Percentiles rank a stretch among this genome's conserved stretches.
Evolutionary conservation across 1,140 invertebrate genomes (phyloP).

Genomic region (Microvelia longipes): DNA sequence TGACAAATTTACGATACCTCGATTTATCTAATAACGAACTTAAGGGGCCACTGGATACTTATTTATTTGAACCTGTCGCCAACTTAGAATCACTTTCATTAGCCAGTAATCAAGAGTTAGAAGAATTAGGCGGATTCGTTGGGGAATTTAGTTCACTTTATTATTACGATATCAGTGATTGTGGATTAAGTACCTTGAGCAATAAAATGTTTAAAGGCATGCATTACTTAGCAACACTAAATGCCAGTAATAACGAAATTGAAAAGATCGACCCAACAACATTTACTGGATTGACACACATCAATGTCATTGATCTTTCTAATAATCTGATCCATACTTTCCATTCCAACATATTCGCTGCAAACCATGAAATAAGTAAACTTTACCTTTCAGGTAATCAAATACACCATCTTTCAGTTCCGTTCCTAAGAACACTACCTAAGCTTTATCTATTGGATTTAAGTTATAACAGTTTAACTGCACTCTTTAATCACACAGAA

Average conservation of each 20-base stretch:
- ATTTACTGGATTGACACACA: background rate
- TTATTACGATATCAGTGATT: background rate
- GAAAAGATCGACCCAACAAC: background rate
- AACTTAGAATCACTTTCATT: background rate
- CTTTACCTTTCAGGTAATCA: background rate
- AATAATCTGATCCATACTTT: background rate
- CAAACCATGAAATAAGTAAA: background rate
- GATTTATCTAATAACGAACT: background rate
- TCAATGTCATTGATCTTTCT: background rate
- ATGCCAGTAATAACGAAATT: conserved; percentile 1
- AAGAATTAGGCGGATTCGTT: background rate
- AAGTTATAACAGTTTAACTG: background rate
- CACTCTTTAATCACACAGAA: background rate
- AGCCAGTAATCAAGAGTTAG: background rate
- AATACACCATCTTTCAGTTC: background rate
- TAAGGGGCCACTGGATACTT: background rate
- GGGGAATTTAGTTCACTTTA: background rate
- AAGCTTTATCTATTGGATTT: background rate
- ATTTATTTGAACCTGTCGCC: background rate
- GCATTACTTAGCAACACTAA: background rate
- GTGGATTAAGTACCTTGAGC: background rate
- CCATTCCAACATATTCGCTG: background rate
- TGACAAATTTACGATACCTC: background rate
- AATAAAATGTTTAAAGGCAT: background rate
- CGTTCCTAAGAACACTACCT: background rate